Evolutionary conservation across 2,888 invertebrate genomes (phyloP).

Genomic region (Leptinotarsa juncta): DNA sequence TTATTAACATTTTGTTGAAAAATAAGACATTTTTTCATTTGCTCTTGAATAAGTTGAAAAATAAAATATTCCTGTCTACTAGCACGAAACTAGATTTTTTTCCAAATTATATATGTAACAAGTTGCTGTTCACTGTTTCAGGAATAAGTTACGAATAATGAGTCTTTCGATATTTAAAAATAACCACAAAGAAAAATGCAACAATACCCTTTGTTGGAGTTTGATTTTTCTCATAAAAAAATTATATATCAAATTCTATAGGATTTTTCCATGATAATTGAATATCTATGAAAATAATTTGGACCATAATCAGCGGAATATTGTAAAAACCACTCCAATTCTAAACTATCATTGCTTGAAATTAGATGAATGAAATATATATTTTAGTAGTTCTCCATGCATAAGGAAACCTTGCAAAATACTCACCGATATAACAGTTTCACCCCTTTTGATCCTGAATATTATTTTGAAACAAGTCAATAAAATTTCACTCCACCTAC

Average conservation of each 20-base stretch:
- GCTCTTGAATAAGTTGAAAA: too few species aligned
- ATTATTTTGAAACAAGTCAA: conserved; percentile 41
- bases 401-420: conserved; percentile 28
- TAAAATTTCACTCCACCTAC: conserved; percentile 40
- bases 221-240: too few species aligned
- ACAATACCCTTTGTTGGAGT: conserved; percentile 33
- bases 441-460: conserved; percentile 17
- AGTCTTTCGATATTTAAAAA: conserved; percentile 35
- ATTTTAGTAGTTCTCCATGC: too few species aligned
- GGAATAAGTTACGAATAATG: neutral
- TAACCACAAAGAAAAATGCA: conserved; percentile 24
- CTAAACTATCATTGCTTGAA: neutral
- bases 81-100: too few species aligned
- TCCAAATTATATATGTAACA: neutral
- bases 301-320: too few species aligned
- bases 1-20: too few species aligned
- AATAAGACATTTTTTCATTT: too few species aligned
- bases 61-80: too few species aligned
- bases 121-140: neutral
- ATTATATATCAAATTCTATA: too few species aligned
- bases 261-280: too few species aligned
- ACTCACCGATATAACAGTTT: conserved; percentile 31
- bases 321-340: too few species aligned
- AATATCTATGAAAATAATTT: too few species aligned
- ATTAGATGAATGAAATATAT: conserved; percentile 11